Evolutionary conservation across 2,888 invertebrate genomes (phyloP), one percentile per base, ranked within the genome.

Genomic region (Cinara cedri): DNA sequence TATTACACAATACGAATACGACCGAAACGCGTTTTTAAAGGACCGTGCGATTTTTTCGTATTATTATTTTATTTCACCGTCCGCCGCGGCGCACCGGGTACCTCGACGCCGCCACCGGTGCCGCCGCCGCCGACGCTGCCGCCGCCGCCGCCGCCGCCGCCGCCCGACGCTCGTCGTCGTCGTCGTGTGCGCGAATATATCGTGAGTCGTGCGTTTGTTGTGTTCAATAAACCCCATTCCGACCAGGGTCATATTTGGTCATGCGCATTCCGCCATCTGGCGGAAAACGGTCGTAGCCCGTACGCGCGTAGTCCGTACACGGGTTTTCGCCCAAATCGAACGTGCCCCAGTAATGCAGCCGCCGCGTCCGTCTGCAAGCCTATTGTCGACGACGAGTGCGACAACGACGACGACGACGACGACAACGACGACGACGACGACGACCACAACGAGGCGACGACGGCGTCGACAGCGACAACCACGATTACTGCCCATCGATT

Each of bases 311-410:
- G 76, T 60, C 55, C 24, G 46, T 16, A 54, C 68, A 68, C 68
- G 68, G 76, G 13, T 78, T 78, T 78, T 78, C 76, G 76, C 76
- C 68, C 76, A 21, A 78, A 78, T 78, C 76, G 76, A 78, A 78
- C 76, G 76, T 78, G 76, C 76, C 76, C 76, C 76, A 78, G 76
- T 78, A 78, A 78, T 49, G 76, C 76, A 68, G 68, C 76, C 76
- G 68, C 76, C 76, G 68, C 76, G 57, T 78, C 68, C 76, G 76
- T 78, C 68, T 78, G 68, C 76, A 68, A 68, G 66, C 68, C 68
- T 68, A 60, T 51, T 78, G 66, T 57, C 66, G 55, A 76, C 68
- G 68, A 44, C 57, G 65, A 21, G 13, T 49, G 6, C 26, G 19
- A 54, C 70, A n/a, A n/a, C n/a, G n/a, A n/a, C n/a, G n/a, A n/a